Conservation (phyloP, 2,113 vertebrate genomes). For the Ageneiosus marmoratus region DNA sequence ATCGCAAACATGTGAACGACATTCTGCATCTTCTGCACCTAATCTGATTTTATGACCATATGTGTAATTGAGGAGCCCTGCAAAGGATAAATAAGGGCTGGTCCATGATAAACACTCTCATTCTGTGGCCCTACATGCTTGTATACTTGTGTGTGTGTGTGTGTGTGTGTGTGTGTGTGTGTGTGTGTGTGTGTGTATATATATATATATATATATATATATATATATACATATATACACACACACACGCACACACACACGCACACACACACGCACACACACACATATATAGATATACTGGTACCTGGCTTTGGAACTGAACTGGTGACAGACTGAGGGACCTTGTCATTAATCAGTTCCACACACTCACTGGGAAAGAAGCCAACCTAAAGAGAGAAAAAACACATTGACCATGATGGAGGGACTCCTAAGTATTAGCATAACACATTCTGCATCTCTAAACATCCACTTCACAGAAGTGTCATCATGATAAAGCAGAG, state of each 20-base stretch:
- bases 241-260: no score
- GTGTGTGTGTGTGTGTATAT: no score
- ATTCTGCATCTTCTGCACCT: background rate
- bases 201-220: no score
- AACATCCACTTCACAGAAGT: background rate
- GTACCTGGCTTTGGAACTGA: conserved; percentile 96
- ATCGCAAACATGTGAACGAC: background rate
- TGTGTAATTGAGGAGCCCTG: background rate
- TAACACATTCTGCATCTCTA: background rate
- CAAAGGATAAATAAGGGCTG: background rate
- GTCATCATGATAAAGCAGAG: background rate
- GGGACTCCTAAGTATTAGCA: conserved; percentile 36
- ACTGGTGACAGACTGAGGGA: conserved; percentile 95
- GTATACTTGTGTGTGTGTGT: no score
- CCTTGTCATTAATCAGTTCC: conserved; percentile 97
- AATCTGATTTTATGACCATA: background rate
- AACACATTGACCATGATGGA: conserved; percentile 32
- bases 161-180: no score
- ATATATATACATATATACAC: no score
- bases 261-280: no score
- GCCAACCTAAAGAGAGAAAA: conserved; percentile 80
- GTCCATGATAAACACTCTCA: conserved; percentile 15
- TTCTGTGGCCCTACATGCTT: background rate
- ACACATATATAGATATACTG: conserved; percentile 4
- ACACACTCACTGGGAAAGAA: conserved; percentile 98